phyloP scores from a whole-genome alignment of 2,113 vertebrate genomes.

The Laterallus jamaicensis region DNA sequence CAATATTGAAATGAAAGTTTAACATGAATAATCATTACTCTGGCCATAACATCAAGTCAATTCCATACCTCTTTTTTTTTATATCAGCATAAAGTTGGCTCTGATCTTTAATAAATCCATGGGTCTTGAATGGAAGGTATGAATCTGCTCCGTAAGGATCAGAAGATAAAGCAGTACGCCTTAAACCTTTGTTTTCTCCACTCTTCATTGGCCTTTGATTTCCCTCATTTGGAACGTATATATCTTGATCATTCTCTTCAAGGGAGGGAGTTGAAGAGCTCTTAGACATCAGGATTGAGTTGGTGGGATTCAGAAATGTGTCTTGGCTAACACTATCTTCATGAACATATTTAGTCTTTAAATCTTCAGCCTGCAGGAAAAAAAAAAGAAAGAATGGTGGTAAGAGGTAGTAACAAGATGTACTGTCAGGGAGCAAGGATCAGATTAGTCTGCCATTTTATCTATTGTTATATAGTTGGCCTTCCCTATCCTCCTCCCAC shows the following conservation, averaged over 20 bases:
- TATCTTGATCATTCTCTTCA: not conserved
- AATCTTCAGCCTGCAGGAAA: constrained; percentile 71
- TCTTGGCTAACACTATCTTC: constrained; percentile 65
- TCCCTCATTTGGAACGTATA: not conserved
- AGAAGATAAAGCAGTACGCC: constrained; percentile 24
- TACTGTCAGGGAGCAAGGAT: not conserved
- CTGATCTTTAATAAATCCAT: constrained; percentile 55
- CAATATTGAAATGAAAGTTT: not conserved
- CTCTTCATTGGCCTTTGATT: constrained; percentile 6
- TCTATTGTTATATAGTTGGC: not conserved
- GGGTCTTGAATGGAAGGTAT: constrained; percentile 56
- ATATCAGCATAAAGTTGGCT: constrained; percentile 53
- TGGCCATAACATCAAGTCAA: not conserved
- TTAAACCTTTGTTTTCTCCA: not conserved
- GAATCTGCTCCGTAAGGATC: constrained; percentile 50
- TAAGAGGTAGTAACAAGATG: not conserved
- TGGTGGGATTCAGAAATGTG: constrained; percentile 63
- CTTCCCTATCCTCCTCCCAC: not conserved
- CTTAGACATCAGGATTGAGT: not conserved
- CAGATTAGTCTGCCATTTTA: not conserved
- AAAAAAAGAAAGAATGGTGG: not conserved
- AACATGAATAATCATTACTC: not conserved
- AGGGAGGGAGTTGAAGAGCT: not conserved
- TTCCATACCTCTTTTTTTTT: constrained; percentile 77
- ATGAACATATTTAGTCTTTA: constrained; percentile 50